phyloP scores from a whole-genome alignment of 2,113 vertebrate species.

The Phyllostomus discolor region DNA sequence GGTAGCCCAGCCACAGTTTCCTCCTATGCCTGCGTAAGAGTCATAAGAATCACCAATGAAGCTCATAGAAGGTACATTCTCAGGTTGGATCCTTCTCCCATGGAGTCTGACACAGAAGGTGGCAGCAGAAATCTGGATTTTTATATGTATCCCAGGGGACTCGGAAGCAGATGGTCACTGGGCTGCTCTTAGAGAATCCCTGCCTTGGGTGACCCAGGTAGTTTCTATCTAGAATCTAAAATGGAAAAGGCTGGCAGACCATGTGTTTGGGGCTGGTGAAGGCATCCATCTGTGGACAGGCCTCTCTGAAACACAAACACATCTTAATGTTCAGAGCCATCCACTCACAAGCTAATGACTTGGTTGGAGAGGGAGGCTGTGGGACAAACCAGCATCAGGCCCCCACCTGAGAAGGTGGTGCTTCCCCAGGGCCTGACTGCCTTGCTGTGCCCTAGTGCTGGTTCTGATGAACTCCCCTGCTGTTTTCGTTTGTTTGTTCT shows the following conservation, averaged over 20 bases:
- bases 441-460: not conserved
- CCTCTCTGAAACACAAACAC: not conserved
- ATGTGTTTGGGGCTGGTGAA: not conserved
- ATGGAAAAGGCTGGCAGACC: not conserved
- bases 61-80: not conserved
- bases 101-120: not conserved
- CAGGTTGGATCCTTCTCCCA: not conserved
- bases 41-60: not conserved
- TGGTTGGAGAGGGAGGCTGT: not conserved
- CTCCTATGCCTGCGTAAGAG: not conserved
- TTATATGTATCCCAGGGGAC: not conserved
- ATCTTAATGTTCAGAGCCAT: not conserved
- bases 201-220: not conserved
- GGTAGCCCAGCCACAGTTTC: not conserved
- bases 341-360: not conserved
- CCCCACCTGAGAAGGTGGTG: not conserved
- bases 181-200: not conserved
- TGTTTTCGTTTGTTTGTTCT: slow-evolving; percentile 49
- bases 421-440: not conserved
- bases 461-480: not conserved
- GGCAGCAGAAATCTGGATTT: not conserved
- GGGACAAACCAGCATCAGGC: fast-evolving
- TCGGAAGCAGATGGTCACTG: not conserved
- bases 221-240: not conserved
- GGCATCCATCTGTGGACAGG: not conserved